Percentiles rank a stretch among this genome's conserved stretches.
phyloP scores from a whole-genome alignment of 2,888 invertebrate genomes.

The Schizaphis graminum region DNA sequence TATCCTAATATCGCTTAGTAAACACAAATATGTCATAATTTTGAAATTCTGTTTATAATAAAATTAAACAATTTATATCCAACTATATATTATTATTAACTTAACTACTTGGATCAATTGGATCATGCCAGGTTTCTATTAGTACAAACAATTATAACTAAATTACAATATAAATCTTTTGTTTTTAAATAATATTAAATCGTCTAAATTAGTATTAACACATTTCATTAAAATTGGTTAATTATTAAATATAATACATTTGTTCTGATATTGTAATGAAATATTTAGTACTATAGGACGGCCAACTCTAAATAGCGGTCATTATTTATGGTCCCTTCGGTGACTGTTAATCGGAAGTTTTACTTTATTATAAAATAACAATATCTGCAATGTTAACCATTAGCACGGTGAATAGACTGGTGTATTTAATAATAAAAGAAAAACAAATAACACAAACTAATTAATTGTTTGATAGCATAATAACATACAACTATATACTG shows the following conservation, averaged over 20 bases:
- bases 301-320: too few relatives aligned
- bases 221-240: background rate
- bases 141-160: too few relatives aligned
- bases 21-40: background rate
- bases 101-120: background rate
- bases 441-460: background rate
- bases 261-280: background rate
- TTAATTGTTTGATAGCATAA: background rate
- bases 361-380: too few relatives aligned
- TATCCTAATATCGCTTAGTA: background rate
- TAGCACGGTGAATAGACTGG: background rate
- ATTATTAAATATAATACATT: background rate
- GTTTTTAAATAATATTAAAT: background rate
- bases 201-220: background rate
- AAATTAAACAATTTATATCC: background rate
- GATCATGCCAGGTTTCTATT: too few relatives aligned
- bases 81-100: background rate
- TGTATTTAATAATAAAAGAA: background rate
- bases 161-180: background rate
- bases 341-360: too few relatives aligned
- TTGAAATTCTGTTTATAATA: too few relatives aligned
- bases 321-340: too few relatives aligned
- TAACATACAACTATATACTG: too few relatives aligned
- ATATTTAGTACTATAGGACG: background rate
- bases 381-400: background rate